Base-by-base conservation (phyloP, 2,888 invertebrate species). In the Gari tellinella region DNA sequence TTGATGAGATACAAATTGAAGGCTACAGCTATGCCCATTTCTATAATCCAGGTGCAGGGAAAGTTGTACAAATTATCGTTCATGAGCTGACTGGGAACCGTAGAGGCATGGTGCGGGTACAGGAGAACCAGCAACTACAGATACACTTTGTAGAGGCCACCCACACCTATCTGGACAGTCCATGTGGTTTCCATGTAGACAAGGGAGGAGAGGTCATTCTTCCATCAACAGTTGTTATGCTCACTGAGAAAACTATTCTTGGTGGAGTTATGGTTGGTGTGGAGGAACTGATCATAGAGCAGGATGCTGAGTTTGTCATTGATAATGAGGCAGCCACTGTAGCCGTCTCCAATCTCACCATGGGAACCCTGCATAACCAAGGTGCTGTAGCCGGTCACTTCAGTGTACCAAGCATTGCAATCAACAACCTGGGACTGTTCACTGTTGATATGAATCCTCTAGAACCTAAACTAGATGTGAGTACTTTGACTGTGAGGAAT, bases 1-100 rank as follows among this genome's bases (percentile, higher is more conserved):
- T 86, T 80, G 85, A 86, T 55, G 86, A 86, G 51, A 78, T 84
- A 0, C 84, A 86, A 46, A 84, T 87, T 14, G 82, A 86, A 25
- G 86, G 84, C 0, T 73, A 85, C 65, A 75, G 79, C 17, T 87
- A 87, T 67, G 84, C 86, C 0, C 86, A 86, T 63, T 86, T 87
- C 65, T 86, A 86, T 58, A 84, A 84, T 53, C 85, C 87, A 8
- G 38, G 15, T 8, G 66, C 49, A n/a, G 76, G 69, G 4, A 45
- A 64, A 15, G 78, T 80, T 51, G 83, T 86, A 14, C 75, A 79
- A 4, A 75, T 85, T 0, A 21, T 80, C 8, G 83, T 86, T 38
- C 80, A 85, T 58, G 87, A 88, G 56, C 77, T 88, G 43, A 83
- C 83, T 12, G 88, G 88, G n/a, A 86, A 88, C 68, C 77, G 79